These are phyloP conservation scores for Tetraodon nigroviridis DNA, from an alignment of 2,113 vertebrate species.

Conservation along the genomic window DNA sequence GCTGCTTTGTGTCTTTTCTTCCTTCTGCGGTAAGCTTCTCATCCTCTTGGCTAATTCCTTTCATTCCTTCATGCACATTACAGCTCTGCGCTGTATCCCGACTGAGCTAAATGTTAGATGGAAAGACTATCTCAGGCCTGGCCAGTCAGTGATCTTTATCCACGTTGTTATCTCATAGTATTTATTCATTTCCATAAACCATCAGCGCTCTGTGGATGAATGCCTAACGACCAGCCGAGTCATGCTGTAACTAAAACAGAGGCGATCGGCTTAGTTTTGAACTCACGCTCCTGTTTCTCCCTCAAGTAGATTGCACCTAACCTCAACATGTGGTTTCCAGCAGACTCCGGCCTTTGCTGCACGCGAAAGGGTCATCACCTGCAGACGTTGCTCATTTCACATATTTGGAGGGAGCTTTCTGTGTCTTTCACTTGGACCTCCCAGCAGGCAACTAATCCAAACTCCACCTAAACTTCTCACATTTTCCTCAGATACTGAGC, in stretches of 20 bases:
- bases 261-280: conserved; percentile 32
- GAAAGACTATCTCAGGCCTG: conserved; percentile 42
- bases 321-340: conserved; percentile 50
- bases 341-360: conserved; percentile 49
- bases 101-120: conserved; percentile 42
- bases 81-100: conserved; percentile 35
- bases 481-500: conserved; percentile 32
- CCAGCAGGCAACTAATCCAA: conserved; percentile 52
- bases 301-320: conserved; percentile 48
- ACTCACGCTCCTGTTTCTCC: conserved; percentile 35
- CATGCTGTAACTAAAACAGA: conserved; percentile 31
- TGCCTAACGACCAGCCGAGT: conserved; percentile 26
- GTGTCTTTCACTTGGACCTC: conserved; percentile 44
- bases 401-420: conserved; percentile 48
- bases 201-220: conserved; percentile 28
- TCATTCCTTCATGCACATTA: conserved; percentile 28
- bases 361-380: conserved; percentile 38
- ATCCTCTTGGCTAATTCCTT: conserved; percentile 13
- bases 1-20: conserved; percentile 15
- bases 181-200: conserved; percentile 28
- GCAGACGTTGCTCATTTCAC: conserved; percentile 59
- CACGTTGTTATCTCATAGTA: conserved; percentile 38
- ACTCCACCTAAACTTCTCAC: conserved; percentile 49
- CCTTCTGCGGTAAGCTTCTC: conserved; percentile 34
- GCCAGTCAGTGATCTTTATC: conserved; percentile 16